Percentiles rank a stretch among this genome's conserved stretches.
Evolutionary conservation across 2,888 invertebrate genomes (phyloP).

Genomic region (Xylota segnis): DNA sequence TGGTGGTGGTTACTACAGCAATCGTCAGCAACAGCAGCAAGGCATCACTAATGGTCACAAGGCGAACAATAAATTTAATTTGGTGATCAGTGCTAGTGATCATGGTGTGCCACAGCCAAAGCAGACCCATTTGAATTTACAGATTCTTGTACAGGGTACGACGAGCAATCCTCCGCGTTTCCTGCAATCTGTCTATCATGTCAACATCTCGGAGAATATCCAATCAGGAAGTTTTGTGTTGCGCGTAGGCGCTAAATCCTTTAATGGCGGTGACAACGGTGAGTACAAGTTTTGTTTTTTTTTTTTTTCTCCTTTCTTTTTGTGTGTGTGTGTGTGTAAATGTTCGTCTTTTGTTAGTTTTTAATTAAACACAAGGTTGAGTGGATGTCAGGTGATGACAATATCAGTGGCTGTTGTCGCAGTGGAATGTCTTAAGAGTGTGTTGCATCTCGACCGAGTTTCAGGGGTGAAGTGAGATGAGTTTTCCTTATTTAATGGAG

Average conservation of each 20-base stretch:
- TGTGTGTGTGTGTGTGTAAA: not conserved
- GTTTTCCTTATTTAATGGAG: too few species aligned
- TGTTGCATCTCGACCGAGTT: not conserved
- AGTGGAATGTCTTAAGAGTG: not conserved
- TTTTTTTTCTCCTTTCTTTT: not conserved
- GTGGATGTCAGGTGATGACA: constrained; percentile 46
- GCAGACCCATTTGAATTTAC: constrained; percentile 88
- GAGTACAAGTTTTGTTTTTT: constrained; percentile 80
- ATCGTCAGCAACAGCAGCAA: constrained; percentile 45
- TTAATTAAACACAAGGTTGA: constrained; percentile 57
- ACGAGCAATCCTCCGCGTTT: constrained; percentile 94
- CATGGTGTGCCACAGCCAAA: constrained; percentile 91
- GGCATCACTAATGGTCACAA: constrained; percentile 65
- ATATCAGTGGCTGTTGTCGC: not conserved
- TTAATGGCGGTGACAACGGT: constrained; percentile 88
- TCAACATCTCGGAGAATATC: constrained; percentile 91
- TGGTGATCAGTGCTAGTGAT: constrained; percentile 95
- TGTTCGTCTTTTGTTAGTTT: constrained; percentile 44
- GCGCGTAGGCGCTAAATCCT: constrained; percentile 90
- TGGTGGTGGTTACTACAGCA: constrained; percentile 32
- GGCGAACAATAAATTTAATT: constrained; percentile 85
- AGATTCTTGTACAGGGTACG: constrained; percentile 88
- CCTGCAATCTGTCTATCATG: constrained; percentile 90
- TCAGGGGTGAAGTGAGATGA: too few species aligned
- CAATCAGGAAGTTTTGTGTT: constrained; percentile 91